Evolutionary conservation across 2,888 invertebrate genomes (phyloP).

Genomic region (Andrena chrysosceles): DNA sequence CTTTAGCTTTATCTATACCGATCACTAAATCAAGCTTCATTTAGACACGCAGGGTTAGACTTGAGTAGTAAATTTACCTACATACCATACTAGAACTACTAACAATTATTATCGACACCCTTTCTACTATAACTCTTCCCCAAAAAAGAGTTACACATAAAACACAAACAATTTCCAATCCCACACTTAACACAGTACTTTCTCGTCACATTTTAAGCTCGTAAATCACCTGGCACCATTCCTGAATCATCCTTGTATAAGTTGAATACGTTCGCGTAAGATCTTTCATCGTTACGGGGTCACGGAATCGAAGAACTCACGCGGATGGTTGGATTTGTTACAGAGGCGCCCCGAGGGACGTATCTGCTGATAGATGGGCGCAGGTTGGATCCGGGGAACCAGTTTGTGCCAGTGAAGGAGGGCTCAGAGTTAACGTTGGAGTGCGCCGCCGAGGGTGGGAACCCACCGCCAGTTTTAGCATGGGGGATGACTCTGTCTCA

Average conservation of each 20-base stretch:
- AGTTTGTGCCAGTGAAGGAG: constrained; percentile 94
- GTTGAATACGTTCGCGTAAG: background rate
- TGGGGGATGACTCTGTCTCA: constrained; percentile 88
- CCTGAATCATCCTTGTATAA: background rate
- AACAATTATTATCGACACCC: too few relatives aligned
- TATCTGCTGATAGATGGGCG: constrained; percentile 95
- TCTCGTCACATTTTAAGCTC: background rate
- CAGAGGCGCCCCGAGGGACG: constrained; percentile 94
- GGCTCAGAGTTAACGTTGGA: constrained; percentile 93
- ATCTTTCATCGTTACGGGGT: constrained; percentile 64
- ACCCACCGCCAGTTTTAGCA: constrained; percentile 89
- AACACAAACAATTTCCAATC: too few relatives aligned
- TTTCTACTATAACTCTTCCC: too few relatives aligned
- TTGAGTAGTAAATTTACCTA: too few relatives aligned
- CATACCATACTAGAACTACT: too few relatives aligned
- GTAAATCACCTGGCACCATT: background rate
- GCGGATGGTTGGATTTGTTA: constrained; percentile 76
- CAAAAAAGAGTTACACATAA: too few relatives aligned
- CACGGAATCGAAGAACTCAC: constrained; percentile 60
- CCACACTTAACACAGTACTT: too few relatives aligned
- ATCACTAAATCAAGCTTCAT: too few relatives aligned
- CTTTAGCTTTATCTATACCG: too few relatives aligned
- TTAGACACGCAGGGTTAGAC: too few relatives aligned
- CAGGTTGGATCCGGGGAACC: constrained; percentile 93
- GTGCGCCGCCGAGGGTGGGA: constrained; percentile 94